Base-by-base conservation (phyloP, 64 coral and sea anemone genomes). In the Acropora tenuis region DNA sequence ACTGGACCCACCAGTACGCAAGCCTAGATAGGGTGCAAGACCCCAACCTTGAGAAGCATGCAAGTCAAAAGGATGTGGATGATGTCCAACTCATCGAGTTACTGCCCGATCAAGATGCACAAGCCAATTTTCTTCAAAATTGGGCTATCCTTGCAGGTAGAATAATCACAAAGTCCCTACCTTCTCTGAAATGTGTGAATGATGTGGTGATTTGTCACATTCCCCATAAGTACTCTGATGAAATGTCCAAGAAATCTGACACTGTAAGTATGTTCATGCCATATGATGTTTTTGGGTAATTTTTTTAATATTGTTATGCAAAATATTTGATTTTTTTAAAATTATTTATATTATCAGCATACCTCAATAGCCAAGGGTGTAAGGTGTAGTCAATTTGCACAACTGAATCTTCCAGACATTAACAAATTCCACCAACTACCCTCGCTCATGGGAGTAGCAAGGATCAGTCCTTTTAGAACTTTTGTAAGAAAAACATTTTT, bases 1-100 rank as follows among this genome's bases (percentile, higher is more conserved):
- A 55, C 52, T 55, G 87, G 87, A 89, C 57, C 1, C 87, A 89
- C 66, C 74, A 89, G 53, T 89, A 78, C 19, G 87, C 74, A 16
- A 50, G 46, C 1, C 20, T 55, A 12, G 71, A 89, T 60, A 41
- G 72, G 8, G 74, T 89, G n/a, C 40, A 46, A 9, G 75, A 89
- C 8, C 87, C 19, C n/a, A n/a, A 41, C 16, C 74, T 89, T 20
- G 19, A 57, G n/a, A 17, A 76, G 12, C 57, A 7, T 46, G 47
- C 20, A 12, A 43, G 48, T 47, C 55, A 48, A 30, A 89, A 89
- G 78, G 2, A 6, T 13, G 8, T 87, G 47, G 46, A 47, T 20
- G 84, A 75, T 3, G 19, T 87, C 11, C 84, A 87, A 49, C 69
- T 49, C n/a, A 73, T 43, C 9, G 66, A 87, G n/a, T 10, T 87